A percentile compares a stretch with the other conserved stretches of the same genome.
Evolutionary conservation across 2,888 invertebrate species (phyloP).

Genomic region (Epinotia bilunana): DNA sequence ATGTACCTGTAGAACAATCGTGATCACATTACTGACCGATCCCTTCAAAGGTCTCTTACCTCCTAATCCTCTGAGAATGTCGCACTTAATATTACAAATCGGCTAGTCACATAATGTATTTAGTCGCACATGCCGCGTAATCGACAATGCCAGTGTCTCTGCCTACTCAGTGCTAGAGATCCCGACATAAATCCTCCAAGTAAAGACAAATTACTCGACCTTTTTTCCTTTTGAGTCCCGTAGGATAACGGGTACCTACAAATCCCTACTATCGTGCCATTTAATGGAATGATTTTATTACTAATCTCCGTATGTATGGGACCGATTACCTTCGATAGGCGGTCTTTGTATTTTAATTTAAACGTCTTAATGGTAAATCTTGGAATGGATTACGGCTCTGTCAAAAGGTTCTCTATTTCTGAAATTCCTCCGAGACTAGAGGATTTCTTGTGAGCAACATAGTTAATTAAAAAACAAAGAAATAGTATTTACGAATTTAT

Average conservation of each 20-base stretch:
- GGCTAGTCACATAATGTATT: slow-evolving; percentile 31
- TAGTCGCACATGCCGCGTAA: slow-evolving; percentile 55
- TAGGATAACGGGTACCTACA: slow-evolving; percentile 69
- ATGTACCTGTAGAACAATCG: neutral
- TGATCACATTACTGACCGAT: neutral
- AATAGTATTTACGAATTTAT: no score
- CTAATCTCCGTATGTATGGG: slow-evolving; percentile 52
- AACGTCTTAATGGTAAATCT: slow-evolving; percentile 15
- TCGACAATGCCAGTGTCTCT: slow-evolving; percentile 60
- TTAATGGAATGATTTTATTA: slow-evolving; percentile 76
- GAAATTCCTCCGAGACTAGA: slow-evolving; percentile 22
- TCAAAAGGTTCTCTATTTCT: neutral
- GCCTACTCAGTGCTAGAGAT: slow-evolving; percentile 64
- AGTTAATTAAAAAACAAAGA: no score
- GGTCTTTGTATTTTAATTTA: slow-evolving; percentile 37
- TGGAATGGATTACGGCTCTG: slow-evolving; percentile 18
- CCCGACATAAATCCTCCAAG: slow-evolving; percentile 75
- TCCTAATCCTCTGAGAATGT: slow-evolving; percentile 16
- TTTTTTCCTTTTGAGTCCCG: slow-evolving; percentile 72
- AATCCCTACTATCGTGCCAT: slow-evolving; percentile 68
- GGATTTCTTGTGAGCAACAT: neutral
- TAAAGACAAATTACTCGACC: slow-evolving; percentile 80
- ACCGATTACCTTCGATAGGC: slow-evolving; percentile 39
- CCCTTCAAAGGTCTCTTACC: slow-evolving; percentile 6
- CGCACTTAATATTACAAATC: slow-evolving; percentile 38